A percentile compares a stretch with the other conserved stretches of the same genome.
phyloP scores from a whole-genome alignment of 2,888 invertebrate genomes.

The Lepidocyrtinus sp. region DNA sequence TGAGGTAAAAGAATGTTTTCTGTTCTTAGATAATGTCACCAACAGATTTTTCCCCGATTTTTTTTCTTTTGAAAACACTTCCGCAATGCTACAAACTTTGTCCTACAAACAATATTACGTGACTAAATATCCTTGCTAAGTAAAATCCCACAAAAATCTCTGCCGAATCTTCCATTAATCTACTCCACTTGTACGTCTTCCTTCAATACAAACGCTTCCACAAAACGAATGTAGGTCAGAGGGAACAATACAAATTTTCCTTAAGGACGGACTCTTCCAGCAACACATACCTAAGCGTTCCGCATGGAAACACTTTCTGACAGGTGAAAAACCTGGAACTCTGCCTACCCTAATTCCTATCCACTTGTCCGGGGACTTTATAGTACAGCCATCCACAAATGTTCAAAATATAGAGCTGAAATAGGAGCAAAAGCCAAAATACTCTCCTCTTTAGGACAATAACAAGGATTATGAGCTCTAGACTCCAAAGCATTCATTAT shows the following conservation, averaged over 20 bases:
- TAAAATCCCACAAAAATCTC: conserved; percentile 32
- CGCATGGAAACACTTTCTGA: conserved; percentile 3
- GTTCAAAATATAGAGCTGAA: too few relatives aligned
- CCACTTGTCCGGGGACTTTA: conserved; percentile 53
- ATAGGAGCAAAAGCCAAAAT: too few relatives aligned
- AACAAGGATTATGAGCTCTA: conserved; percentile 17
- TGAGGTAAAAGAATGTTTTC: not conserved
- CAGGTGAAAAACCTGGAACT: conserved; percentile 49
- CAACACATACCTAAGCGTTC: conserved; percentile 3
- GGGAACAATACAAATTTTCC: too few relatives aligned
- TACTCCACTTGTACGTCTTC: conserved; percentile 12
- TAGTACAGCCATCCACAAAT: conserved; percentile 19
- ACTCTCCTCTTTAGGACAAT: too few relatives aligned
- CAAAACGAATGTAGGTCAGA: too few relatives aligned
- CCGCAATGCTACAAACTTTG: conserved; percentile 55
- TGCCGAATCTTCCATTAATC: conserved; percentile 19
- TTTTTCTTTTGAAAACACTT: conserved; percentile 50
- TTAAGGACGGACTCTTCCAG: conserved; percentile 25
- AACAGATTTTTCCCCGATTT: conserved; percentile 35
- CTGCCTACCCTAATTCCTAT: conserved; percentile 48
- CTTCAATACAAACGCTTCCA: too few relatives aligned
- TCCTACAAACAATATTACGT: conserved; percentile 41
- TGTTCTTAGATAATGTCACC: conserved; percentile 28
- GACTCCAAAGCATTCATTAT: conserved; percentile 19
- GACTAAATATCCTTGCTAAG: conserved; percentile 19